A percentile compares a stretch with the other conserved stretches of the same genome.
Conservation (phyloP, 92 coral and sea anemone genomes). For the Epizoanthus stellaris region DNA sequence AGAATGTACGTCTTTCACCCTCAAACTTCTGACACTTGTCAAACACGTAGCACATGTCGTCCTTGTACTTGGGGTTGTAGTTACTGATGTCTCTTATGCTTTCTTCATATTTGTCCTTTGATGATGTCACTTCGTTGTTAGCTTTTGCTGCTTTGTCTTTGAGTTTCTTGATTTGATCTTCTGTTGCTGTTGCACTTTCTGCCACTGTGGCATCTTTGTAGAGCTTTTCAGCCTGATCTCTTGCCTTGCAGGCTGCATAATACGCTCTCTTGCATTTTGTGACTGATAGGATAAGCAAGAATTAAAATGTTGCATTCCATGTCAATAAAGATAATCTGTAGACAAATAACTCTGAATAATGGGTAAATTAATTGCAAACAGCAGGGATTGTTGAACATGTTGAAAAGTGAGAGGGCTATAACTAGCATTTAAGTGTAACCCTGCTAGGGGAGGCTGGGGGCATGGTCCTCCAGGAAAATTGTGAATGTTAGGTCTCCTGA, state of each 20-base stretch:
- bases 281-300: constrained; percentile 45
- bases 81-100: constrained; percentile 79
- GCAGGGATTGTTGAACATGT: too few relatives aligned
- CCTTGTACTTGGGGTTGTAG: constrained; percentile 86
- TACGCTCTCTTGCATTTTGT: constrained; percentile 82
- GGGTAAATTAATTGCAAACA: too few relatives aligned
- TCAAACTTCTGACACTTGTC: constrained; percentile 84
- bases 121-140: constrained; percentile 55
- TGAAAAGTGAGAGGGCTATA: too few relatives aligned
- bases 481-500: too few relatives aligned
- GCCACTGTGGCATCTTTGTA: constrained; percentile 57
- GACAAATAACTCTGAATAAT: too few relatives aligned
- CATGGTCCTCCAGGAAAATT: too few relatives aligned
- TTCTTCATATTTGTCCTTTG: constrained; percentile 75
- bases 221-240: constrained; percentile 78
- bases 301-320: neutral
- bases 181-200: constrained; percentile 60
- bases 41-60: constrained; percentile 87
- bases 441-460: too few relatives aligned
- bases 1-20: constrained; percentile 74
- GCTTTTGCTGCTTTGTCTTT: constrained; percentile 77
- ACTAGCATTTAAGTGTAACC: too few relatives aligned
- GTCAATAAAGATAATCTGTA: too few relatives aligned
- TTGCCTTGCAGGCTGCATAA: constrained; percentile 77
- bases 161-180: constrained; percentile 85